Evolutionary conservation across 2,888 invertebrate genomes (phyloP), one percentile per base, ranked within the genome.

Genomic region (Polietes domitor): DNA sequence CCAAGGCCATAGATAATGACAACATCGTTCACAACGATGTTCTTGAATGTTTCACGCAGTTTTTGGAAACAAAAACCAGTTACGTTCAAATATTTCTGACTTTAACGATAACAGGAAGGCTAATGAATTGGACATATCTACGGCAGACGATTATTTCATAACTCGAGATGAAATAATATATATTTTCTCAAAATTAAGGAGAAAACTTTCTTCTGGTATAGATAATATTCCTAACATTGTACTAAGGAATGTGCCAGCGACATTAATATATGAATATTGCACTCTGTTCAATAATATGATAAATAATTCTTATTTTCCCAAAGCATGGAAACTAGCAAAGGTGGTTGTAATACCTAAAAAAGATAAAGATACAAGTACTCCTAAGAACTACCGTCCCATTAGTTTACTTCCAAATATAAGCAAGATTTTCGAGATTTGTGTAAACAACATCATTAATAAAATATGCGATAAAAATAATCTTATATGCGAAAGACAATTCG

Each of bases 241-340:
- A 5, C 53, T 53, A 10, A 53, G 21, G 17, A 53, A 53, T 53
- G 7, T 53, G 3, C 53, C 53, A n/a, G n/a, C n/a, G n/a, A n/a
- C n/a, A n/a, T 21, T 9, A 53, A 53, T n/a, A n/a, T n/a, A 53
- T 19, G 32, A 72, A 15, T 28, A 65, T n/a, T 32, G 32, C n/a
- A 61, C 15, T 26, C 9, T 32, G 55, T 63, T 43, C 47, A 73
- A 41, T 43, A 73, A 55, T 26, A 63, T 75, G 63, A 26, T 63
- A 26, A 75, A 75, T 17, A 75, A 75, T 75, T 61, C 21, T 53
- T 63, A 81, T 37, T 73, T 73, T 15, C 58, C 73, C 5, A n/a
- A 32, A 53, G n/a, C 21, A 1, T 73, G 61, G 63, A 65, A 71
- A 53, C 58, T 12, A 37, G 70, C 61, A 19, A 26, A 55, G 10